A percentile compares a stretch with the other conserved stretches of the same genome.
These are phyloP conservation scores for Osmoderma eremita DNA, from an alignment of 2,888 invertebrate genomes.

Conservation along the genomic window DNA sequence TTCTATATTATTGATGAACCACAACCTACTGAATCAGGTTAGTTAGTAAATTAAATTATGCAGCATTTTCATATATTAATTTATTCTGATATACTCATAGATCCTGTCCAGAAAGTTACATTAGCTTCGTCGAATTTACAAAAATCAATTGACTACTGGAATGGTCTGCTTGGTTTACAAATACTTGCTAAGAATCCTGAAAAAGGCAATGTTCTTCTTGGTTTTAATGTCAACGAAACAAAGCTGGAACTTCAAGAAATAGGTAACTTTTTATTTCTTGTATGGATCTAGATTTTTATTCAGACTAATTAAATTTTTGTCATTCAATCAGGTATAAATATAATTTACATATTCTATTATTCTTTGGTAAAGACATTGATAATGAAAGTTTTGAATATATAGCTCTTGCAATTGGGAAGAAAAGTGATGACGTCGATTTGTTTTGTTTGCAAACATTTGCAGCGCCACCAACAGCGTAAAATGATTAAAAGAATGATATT, in stretches of 20 bases:
- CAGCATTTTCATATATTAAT: too few relatives aligned
- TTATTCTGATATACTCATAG: constrained; percentile 60
- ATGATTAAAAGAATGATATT: too few relatives aligned
- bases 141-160: constrained; percentile 86
- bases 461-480: too few relatives aligned
- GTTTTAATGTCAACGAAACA: constrained; percentile 78
- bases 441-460: too few relatives aligned
- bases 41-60: too few relatives aligned
- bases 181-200: constrained; percentile 69
- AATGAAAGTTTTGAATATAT: too few relatives aligned
- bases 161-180: constrained; percentile 78
- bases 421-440: too few relatives aligned
- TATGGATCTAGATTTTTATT: neutral
- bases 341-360: too few relatives aligned
- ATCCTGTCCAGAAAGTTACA: constrained; percentile 84
- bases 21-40: constrained; percentile 74
- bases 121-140: constrained; percentile 81
- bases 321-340: too few relatives aligned
- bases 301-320: too few relatives aligned
- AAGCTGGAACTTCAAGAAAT: constrained; percentile 81
- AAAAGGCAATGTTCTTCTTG: constrained; percentile 72
- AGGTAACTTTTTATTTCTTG: constrained; percentile 64
- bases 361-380: too few relatives aligned
- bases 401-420: too few relatives aligned
- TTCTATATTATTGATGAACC: constrained; percentile 82